Conservation (phyloP, 2,113 vertebrate species). For the Malurus melanocephalus region DNA sequence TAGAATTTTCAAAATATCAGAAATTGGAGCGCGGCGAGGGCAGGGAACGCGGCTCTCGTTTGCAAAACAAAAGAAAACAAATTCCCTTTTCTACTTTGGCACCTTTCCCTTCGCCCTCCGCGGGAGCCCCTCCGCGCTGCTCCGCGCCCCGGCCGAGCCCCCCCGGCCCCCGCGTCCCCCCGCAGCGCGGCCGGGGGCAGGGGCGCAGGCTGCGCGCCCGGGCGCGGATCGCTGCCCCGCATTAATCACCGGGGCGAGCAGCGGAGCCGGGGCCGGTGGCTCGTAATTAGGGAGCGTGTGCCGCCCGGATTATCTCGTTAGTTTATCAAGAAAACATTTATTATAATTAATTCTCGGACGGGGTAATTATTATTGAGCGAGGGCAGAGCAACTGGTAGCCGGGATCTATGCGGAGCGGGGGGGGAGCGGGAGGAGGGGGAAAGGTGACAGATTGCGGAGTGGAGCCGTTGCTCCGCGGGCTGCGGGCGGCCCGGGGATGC, state of each 20-base stretch:
- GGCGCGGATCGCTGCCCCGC: too few species aligned
- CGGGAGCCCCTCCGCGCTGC: background rate
- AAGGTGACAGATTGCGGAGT: slow-evolving; percentile 89
- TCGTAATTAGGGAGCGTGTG: slow-evolving; percentile 90
- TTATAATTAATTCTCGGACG: slow-evolving; percentile 90
- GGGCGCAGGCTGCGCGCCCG: too few species aligned
- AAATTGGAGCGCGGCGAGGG: background rate
- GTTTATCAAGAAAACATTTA: slow-evolving; percentile 94
- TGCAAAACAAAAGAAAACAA: background rate
- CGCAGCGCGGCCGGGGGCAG: too few species aligned
- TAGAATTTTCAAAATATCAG: background rate
- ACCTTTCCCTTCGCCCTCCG: background rate
- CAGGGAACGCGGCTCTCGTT: background rate
- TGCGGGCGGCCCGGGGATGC: slow-evolving; percentile 44
- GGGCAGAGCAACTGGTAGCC: slow-evolving; percentile 85
- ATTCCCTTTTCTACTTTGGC: background rate
- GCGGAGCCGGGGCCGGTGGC: slow-evolving; percentile 71
- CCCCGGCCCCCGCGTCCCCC: background rate
- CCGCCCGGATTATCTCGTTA: slow-evolving; percentile 89
- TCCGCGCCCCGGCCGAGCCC: background rate
- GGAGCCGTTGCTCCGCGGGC: slow-evolving; percentile 81
- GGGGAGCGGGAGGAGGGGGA: background rate
- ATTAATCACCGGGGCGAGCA: too few species aligned
- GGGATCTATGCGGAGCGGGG: slow-evolving; percentile 60
- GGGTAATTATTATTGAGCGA: slow-evolving; percentile 91